A percentile compares a stretch with the other conserved stretches of the same genome.
phyloP scores from a whole-genome alignment of 2,888 invertebrate genomes.

The Chelonus formosanus region DNA sequence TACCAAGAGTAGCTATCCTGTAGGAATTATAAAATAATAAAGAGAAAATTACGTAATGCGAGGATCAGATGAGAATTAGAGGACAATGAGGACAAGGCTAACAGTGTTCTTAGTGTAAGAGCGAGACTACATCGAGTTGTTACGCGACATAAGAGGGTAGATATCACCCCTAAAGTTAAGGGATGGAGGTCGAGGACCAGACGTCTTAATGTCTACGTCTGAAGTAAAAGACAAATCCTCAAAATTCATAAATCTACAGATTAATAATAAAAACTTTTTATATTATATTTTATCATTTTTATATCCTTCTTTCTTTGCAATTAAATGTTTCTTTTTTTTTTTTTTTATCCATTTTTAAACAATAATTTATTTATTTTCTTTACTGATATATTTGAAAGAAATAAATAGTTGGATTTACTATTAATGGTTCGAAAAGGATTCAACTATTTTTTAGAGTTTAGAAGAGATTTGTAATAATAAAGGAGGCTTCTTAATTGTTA shows the following conservation, averaged over 20 bases:
- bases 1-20: slow-evolving; percentile 39
- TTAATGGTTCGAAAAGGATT: neutral
- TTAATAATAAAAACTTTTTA: slow-evolving; percentile 6
- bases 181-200: slow-evolving; percentile 58
- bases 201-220: slow-evolving; percentile 59
- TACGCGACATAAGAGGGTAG: slow-evolving; percentile 11
- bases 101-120: slow-evolving; percentile 42
- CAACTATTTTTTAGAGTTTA: neutral
- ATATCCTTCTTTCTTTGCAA: neutral
- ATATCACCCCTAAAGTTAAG: slow-evolving; percentile 38
- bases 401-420: neutral
- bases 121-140: slow-evolving; percentile 26
- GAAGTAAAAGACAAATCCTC: slow-evolving; percentile 20
- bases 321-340: too few relatives aligned
- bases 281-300: neutral
- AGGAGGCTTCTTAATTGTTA: too few relatives aligned
- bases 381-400: too few relatives aligned
- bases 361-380: neutral
- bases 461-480: too few relatives aligned
- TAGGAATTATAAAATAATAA: slow-evolving; percentile 61
- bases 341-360: neutral
- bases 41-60: slow-evolving; percentile 61
- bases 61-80: slow-evolving; percentile 59
- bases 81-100: slow-evolving; percentile 53
- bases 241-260: slow-evolving; percentile 14